phyloP scores from a whole-genome alignment of 2,113 vertebrate genomes.

The Colossoma macropomum region DNA sequence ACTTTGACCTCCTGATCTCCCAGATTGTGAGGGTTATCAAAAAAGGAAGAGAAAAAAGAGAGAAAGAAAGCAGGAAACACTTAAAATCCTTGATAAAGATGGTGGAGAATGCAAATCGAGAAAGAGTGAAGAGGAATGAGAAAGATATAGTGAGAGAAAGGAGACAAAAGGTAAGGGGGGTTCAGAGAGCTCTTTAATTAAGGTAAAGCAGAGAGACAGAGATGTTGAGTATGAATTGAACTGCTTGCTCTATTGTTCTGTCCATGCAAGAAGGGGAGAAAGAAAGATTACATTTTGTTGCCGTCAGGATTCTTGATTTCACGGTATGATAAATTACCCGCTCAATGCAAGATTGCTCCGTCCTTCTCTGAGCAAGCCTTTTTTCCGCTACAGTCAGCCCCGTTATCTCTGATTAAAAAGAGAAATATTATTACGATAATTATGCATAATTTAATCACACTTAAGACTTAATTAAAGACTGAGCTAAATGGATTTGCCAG shows the following conservation, averaged over 20 bases:
- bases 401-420: conserved; percentile 71
- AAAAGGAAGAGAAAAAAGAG: background rate
- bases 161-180: conserved; percentile 53
- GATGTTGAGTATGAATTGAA: conserved; percentile 66
- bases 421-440: conserved; percentile 79
- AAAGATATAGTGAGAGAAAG: background rate
- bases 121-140: background rate
- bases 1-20: conserved; percentile 47
- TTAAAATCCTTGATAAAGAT: background rate
- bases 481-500: conserved; percentile 63
- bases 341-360: conserved; percentile 68
- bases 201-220: conserved; percentile 65
- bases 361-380: conserved; percentile 63
- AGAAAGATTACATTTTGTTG: conserved; percentile 80
- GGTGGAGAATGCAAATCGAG: conserved; percentile 11
- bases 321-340: conserved; percentile 75
- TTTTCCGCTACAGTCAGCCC: conserved; percentile 66
- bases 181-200: conserved; percentile 76
- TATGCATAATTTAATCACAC: conserved; percentile 78
- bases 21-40: conserved; percentile 46
- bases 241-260: conserved; percentile 74
- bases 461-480: conserved; percentile 77
- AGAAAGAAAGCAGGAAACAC: conserved; percentile 2
- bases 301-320: conserved; percentile 80
- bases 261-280: conserved; percentile 70